Percentiles rank a stretch among this genome's conserved stretches.
phyloP scores from a whole-genome alignment of 1,140 invertebrate genomes.

The Psilanteris sp. region DNA sequence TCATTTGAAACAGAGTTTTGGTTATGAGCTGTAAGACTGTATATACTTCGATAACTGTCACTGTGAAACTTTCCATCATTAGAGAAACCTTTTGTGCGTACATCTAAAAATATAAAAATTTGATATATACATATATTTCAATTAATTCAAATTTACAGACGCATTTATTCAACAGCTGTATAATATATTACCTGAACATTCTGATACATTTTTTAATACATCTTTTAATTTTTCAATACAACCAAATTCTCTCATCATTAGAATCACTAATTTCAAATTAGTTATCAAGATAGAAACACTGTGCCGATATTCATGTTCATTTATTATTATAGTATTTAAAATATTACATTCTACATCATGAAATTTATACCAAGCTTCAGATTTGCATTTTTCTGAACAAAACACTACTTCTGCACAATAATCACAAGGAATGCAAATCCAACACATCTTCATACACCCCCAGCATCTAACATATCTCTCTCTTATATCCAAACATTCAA shows the following conservation, averaged over 20 bases:
- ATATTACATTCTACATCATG: conserved; percentile 86
- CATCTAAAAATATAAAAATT: conserved; percentile 54
- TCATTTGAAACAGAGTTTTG: too few species aligned
- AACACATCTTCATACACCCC: conserved; percentile 84
- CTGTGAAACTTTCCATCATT: conserved; percentile 77
- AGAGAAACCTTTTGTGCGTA: conserved; percentile 70
- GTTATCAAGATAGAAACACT: too few species aligned
- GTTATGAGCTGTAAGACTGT: too few species aligned
- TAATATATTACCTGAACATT: neutral
- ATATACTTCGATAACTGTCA: conserved; percentile 81
- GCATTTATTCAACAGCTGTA: too few species aligned
- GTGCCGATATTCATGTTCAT: neutral
- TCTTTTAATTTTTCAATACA: neutral
- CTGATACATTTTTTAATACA: neutral
- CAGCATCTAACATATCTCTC: conserved; percentile 84
- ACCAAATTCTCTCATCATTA: neutral
- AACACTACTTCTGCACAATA: conserved; percentile 83
- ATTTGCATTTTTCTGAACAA: conserved; percentile 85
- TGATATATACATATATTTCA: too few species aligned
- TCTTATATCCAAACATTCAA: conserved; percentile 82
- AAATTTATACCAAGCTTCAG: conserved; percentile 81
- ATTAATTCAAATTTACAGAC: too few species aligned
- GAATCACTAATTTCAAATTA: neutral
- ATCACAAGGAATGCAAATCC: conserved; percentile 81
- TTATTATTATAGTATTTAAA: neutral